Conservation (phyloP, 2,797 vertebrate species). For the Aulostomus chinensis region DNA sequence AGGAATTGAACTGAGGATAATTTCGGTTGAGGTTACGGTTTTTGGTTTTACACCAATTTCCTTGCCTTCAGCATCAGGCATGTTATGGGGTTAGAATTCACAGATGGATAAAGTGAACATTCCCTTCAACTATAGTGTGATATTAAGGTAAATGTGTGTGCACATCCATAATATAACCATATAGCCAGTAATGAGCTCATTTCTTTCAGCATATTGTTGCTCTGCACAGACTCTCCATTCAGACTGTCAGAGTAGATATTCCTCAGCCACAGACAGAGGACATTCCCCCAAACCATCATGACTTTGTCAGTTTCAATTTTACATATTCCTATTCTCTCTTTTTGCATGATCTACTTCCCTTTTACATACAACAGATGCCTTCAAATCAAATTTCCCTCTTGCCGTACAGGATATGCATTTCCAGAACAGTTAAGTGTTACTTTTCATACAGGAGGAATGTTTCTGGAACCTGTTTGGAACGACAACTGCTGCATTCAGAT, state of each 20-base stretch:
- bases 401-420: constrained; percentile 29
- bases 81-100: constrained; percentile 3
- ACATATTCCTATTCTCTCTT: constrained; percentile 44
- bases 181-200: constrained; percentile 69
- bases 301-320: constrained; percentile 68
- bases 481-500: constrained; percentile 38
- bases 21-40: constrained; percentile 48
- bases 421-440: too few relatives aligned
- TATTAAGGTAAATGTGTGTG: constrained; percentile 35
- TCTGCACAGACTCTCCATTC: constrained; percentile 62
- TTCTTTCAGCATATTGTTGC: constrained; percentile 52
- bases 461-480: constrained; percentile 35
- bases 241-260: constrained; percentile 59
- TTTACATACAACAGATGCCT: constrained; percentile 51
- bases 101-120: constrained; percentile 44
- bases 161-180: constrained; percentile 53
- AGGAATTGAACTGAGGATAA: constrained; percentile 35
- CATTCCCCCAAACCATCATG: constrained; percentile 50
- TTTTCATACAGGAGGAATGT: constrained; percentile 41
- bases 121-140: constrained; percentile 26
- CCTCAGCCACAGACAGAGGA: constrained; percentile 39
- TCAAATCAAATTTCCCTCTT: constrained; percentile 40
- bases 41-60: constrained; percentile 41
- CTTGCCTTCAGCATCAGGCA: constrained; percentile 30
- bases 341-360: constrained; percentile 43